Percentiles rank a stretch among this genome's conserved stretches.
phyloP scores from a whole-genome alignment of 2,888 invertebrate genomes.

The Andrena praecox region DNA sequence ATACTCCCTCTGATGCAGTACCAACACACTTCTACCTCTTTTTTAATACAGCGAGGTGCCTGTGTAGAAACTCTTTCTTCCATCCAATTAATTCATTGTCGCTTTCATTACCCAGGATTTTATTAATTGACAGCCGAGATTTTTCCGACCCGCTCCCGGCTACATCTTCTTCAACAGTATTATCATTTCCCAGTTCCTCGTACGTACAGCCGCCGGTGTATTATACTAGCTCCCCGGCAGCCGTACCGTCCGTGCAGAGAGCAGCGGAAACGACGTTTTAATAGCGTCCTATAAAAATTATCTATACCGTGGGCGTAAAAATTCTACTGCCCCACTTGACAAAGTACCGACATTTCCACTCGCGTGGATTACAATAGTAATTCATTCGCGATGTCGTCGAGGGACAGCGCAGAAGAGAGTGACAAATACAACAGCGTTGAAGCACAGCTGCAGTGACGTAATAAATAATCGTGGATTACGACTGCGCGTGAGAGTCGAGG shows the following conservation, averaged over 20 bases:
- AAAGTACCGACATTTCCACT: conserved; percentile 13
- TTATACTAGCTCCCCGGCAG: neutral
- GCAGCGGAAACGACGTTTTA: neutral
- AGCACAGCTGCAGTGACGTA: conserved; percentile 7
- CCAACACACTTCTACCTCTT: too few species aligned
- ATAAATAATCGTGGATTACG: conserved; percentile 8
- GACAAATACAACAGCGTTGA: neutral
- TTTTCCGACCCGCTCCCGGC: neutral
- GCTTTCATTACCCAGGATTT: neutral
- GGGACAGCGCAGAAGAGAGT: neutral
- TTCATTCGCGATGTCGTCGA: conserved; percentile 22
- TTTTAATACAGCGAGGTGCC: too few species aligned
- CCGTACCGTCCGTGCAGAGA: neutral
- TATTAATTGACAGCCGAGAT: neutral
- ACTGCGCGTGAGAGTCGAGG: neutral
- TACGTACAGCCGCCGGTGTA: neutral
- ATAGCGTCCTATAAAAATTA: conserved; percentile 2
- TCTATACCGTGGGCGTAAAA: neutral
- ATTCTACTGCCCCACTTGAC: neutral
- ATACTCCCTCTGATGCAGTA: too few species aligned
- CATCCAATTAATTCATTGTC: too few species aligned
- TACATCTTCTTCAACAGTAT: neutral
- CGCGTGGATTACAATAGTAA: conserved; percentile 21
- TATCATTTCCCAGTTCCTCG: neutral
- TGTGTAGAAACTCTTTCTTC: too few species aligned